phyloP scores from a whole-genome alignment of 1,140 invertebrate genomes.

The Bombus polaris region DNA sequence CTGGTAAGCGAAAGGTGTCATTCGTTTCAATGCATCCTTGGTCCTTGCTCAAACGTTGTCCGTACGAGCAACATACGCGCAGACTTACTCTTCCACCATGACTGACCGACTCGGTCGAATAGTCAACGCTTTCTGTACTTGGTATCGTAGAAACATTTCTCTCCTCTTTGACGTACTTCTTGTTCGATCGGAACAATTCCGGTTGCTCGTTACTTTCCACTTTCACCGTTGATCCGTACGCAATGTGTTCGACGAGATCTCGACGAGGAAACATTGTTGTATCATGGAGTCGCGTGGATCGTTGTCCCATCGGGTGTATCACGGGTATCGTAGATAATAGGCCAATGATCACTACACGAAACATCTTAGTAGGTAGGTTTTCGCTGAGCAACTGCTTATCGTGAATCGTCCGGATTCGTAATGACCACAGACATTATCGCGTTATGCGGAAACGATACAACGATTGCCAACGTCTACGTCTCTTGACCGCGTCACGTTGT shows the following conservation, averaged over 20 bases:
- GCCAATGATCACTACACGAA: neutral
- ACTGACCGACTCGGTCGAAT: too few relatives aligned
- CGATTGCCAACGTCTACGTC: neutral
- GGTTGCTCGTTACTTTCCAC: neutral
- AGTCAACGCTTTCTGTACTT: too few relatives aligned
- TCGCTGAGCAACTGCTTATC: neutral
- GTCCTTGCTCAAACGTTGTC: neutral
- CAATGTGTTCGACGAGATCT: neutral
- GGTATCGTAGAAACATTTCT: neutral
- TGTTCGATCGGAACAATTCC: neutral
- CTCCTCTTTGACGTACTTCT: neutral
- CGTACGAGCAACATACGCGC: slow-evolving; percentile 46
- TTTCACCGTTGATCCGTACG: neutral
- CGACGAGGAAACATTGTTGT: neutral
- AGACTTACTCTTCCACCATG: neutral
- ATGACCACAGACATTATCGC: slow-evolving; percentile 25
- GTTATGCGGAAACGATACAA: neutral
- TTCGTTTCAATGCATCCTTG: neutral
- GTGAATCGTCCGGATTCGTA: neutral
- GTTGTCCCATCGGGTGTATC: neutral
- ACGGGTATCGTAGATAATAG: neutral
- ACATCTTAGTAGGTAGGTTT: slow-evolving; percentile 3
- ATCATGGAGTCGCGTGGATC: too few relatives aligned
- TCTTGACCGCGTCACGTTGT: neutral
- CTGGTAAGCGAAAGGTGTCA: slow-evolving; percentile 24